Evolutionary conservation across 2,797 vertebrate species (phyloP), one percentile per base, ranked within the genome.

Genomic region (Enteromius fasciolatus): DNA sequence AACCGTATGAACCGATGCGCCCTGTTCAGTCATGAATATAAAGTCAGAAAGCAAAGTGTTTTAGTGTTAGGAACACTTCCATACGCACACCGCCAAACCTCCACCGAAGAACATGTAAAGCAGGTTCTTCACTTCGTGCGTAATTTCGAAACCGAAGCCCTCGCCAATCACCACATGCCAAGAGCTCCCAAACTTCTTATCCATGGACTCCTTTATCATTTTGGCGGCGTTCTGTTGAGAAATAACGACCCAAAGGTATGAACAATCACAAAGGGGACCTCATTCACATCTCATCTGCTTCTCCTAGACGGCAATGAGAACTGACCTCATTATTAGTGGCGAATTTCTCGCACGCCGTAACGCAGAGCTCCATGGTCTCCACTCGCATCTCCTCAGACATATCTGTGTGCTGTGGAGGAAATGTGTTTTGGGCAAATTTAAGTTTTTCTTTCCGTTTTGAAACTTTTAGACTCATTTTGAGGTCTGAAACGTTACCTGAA

Each of bases 201-300:
- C 98, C 98, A 99, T 99, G 0, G 96, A 96, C 93, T 99, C 98
- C 87, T 99, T 99, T 89, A 99, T 99, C 98, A 99, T 99, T 93
- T 98, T 99, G 15, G 98, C 94, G 2, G 94, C 94, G 33, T 93
- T 95, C 94, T 95, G 72, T 70, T 54, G 17, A 44, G 9, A 72
- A 33, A 81, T 6, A 70, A 46, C 2, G 12, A 59, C 9, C 33
- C 6, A 3, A 10, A 25, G n/a, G 23, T 10, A 36, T 39, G 2
- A n/a, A 11, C 18, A 63, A 48, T 25, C 25, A 18, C 14, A 48
- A 44, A 44, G 12, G 36, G 20, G 50, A 70, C 20, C 31, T 57
- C 25, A 20, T 8, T 41, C n/a, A n/a, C 20, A 73, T 36, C 48
- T 36, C 11, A 25, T 5, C 50, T 31, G 17, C 10, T 68, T 68